Evolutionary conservation across 1,140 invertebrate species (phyloP), one percentile per base, ranked within the genome.

Genomic region (Pararge aegeria): DNA sequence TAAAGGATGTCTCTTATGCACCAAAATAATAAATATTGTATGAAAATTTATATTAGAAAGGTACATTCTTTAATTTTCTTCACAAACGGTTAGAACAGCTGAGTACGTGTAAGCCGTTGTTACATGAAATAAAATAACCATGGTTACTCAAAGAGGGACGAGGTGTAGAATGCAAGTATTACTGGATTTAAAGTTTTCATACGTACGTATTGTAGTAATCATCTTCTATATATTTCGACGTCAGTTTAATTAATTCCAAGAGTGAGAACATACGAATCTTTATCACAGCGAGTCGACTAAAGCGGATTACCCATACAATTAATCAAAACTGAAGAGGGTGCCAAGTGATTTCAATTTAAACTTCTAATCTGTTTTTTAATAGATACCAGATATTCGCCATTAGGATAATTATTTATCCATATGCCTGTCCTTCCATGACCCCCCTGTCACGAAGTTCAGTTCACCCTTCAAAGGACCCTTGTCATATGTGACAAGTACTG

Each of bases 371-470:
- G 13, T 46, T 46, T 46, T n/a, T n/a, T n/a, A n/a, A n/a, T n/a
- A n/a, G n/a, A 46, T 20, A 7, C 18, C 42, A 21, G 42, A 46
- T 46, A 46, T 46, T 12, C 18, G 10, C 19, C 6, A 20, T 20
- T 20, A 19, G 38, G 19, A 46, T 20, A 46, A 46, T 46, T 46
- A 46, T 46, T 5, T 20, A 20, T 20, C 42, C 5, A 20, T 46
- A 46, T 46, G 19, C 15, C 16, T 5, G 10, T 9, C 42, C 10
- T 5, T 57, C n/a, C n/a, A n/a, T n/a, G n/a, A n/a, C n/a, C n/a
- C n/a, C n/a, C n/a, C 30, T 27, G 24, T 29, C 55, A 46, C 44
- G 55, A 38, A 49, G 34, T 57, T 18, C 29, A 57, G 49, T 49
- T 37, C 27, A 50, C 30, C 15, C 37, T 38, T 24, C 13, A 13